Conservation (phyloP, 2,888 invertebrate genomes). For the Eurois occulta region DNA sequence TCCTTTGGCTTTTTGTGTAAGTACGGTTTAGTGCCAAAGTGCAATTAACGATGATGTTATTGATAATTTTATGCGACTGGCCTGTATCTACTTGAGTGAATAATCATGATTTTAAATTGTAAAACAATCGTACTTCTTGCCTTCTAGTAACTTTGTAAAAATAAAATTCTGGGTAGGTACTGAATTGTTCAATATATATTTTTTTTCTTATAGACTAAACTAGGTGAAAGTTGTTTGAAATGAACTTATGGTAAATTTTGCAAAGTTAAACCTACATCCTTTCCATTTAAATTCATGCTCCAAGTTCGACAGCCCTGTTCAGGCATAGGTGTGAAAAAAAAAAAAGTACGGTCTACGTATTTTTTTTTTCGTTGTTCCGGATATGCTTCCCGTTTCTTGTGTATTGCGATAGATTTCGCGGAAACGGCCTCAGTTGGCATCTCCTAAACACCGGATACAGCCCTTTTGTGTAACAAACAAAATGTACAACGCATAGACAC, state of each 20-base stretch:
- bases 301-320: slow-evolving; percentile 74
- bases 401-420: slow-evolving; percentile 87
- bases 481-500: slow-evolving; percentile 76
- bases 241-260: not conserved
- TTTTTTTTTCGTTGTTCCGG: slow-evolving; percentile 87
- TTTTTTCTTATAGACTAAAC: not conserved
- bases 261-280: not conserved
- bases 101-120: slow-evolving; percentile 33
- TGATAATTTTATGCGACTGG: slow-evolving; percentile 32
- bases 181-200: not conserved
- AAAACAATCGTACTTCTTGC: not conserved
- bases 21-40: slow-evolving; percentile 47
- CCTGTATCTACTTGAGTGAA: slow-evolving; percentile 2
- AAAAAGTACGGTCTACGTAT: slow-evolving; percentile 68
- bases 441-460: slow-evolving; percentile 85
- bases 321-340: slow-evolving; percentile 78
- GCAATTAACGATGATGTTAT: slow-evolving; percentile 40
- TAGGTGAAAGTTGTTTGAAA: not conserved
- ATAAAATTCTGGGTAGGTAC: not conserved
- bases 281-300: slow-evolving; percentile 15
- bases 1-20: slow-evolving; percentile 62
- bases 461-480: slow-evolving; percentile 87
- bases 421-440: slow-evolving; percentile 82
- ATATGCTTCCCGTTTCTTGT: slow-evolving; percentile 89
- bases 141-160: not conserved